phyloP scores from a whole-genome alignment of 1,140 invertebrate genomes.

The Procambarus clarkii region DNA sequence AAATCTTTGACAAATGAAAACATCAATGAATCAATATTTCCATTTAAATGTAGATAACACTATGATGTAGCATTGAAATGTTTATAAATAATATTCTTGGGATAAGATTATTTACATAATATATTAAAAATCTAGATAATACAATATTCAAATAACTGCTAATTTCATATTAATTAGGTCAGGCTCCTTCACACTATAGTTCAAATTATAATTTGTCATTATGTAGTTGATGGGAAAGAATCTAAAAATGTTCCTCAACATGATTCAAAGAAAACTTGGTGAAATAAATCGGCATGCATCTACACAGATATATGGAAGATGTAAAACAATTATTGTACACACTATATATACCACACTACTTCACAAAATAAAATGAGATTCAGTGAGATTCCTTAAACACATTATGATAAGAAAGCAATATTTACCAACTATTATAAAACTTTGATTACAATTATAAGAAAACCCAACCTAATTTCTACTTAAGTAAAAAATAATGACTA shows the following conservation, averaged over 20 bases:
- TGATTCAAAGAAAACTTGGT: not conserved
- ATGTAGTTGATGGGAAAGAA: not conserved
- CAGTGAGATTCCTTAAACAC: not conserved
- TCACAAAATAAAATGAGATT: not conserved
- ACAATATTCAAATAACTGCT: not conserved
- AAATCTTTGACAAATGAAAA: too few relatives aligned
- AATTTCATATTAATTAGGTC: not conserved
- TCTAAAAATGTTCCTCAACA: not conserved
- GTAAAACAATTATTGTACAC: not conserved
- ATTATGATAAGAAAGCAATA: not conserved
- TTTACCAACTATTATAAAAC: not conserved
- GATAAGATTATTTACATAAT: not conserved
- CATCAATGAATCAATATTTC: not conserved
- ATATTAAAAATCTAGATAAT: not conserved
- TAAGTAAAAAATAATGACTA: not conserved
- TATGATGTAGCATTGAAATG: not conserved
- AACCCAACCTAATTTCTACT: not conserved
- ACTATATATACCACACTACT: not conserved
- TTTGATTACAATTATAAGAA: not conserved
- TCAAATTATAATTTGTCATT: not conserved
- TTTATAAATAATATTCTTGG: not conserved
- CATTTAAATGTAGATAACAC: not conserved
- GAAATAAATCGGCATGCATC: not conserved
- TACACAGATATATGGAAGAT: not conserved
- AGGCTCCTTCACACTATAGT: not conserved